Base-by-base conservation (phyloP, 2,797 vertebrate genomes). In the Lerista edwardsae region DNA sequence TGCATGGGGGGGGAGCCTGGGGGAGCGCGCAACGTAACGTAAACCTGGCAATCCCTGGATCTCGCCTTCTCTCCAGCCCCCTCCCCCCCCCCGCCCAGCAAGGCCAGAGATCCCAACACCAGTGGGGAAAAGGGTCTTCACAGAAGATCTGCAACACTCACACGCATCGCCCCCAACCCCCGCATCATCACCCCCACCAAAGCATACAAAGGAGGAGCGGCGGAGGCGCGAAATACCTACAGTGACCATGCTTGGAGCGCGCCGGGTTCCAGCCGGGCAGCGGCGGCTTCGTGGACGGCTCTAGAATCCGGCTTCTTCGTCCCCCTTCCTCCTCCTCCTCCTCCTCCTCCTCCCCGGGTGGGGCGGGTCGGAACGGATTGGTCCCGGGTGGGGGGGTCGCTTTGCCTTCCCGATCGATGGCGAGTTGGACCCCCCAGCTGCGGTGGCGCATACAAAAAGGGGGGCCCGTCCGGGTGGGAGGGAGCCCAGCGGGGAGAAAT, bases 211-310 rank as follows among this genome's bases (percentile, higher is more conserved):
- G 61, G 61, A 59, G n/a, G 61, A 59, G n/a, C 73, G 61, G 27
- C 14, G 21, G 36, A 31, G 17, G 19, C 71, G 78, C 36, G 65
- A 81, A 89, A 93, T 94, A 94, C 94, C 93, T 94, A 95, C 94
- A 92, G 94, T 95, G 94, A 95, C 94, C 94, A 95, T 95, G 93
- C 94, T 95, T 87, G 90, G 91, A 91, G 94, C 90, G 94, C 93
- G 51, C 91, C 92, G 92, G 93, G 93, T 86, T 92, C 92, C 90
- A 91, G 93, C 93, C 91, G 92, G 93, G 90, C 82, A 76, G 92
- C 79, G 57, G 75, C 84, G 68, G 74, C 82, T 83, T 51, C 68
- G 78, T 1, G 62, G 78, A 61, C 62, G 73, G 84, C 84, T 69
- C 62, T 80, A 61, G 71, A 29, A 21, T 68, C 72, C 62, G 71